Evolutionary conservation across 2,888 invertebrate genomes (phyloP).

Genomic region (Strigamia crassipes): DNA sequence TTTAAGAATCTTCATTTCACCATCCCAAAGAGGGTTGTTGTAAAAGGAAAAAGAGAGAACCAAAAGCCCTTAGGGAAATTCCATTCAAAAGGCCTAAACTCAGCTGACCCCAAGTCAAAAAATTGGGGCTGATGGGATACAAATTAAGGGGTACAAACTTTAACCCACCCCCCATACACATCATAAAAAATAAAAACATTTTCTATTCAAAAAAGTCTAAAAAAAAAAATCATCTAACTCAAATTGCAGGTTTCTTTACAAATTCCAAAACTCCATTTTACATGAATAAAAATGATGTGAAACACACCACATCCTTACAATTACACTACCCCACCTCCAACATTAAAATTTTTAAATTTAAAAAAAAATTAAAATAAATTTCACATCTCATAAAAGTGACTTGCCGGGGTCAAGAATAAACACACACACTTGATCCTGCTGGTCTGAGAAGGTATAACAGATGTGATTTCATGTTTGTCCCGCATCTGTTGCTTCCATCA

Average conservation of each 20-base stretch:
- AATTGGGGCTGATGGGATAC: constrained; percentile 37
- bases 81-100: constrained; percentile 26
- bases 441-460: neutral
- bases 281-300: no score
- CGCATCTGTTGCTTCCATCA: constrained; percentile 27
- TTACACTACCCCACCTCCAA: no score
- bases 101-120: constrained; percentile 34
- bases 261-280: neutral
- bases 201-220: neutral
- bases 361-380: neutral
- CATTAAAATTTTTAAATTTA: no score
- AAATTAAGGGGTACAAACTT: constrained; percentile 25
- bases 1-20: neutral
- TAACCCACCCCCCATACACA: neutral
- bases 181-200: neutral
- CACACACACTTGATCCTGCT: constrained; percentile 18
- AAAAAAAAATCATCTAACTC: neutral
- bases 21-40: neutral
- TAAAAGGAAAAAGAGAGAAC: neutral
- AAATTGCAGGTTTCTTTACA: neutral
- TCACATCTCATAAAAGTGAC: constrained; percentile 26
- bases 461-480: constrained; percentile 25
- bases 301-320: no score
- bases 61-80: constrained; percentile 8
- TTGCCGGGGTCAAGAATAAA: neutral